Conservation (phyloP, 2,113 vertebrate genomes). For the Poecilia latipinna region DNA sequence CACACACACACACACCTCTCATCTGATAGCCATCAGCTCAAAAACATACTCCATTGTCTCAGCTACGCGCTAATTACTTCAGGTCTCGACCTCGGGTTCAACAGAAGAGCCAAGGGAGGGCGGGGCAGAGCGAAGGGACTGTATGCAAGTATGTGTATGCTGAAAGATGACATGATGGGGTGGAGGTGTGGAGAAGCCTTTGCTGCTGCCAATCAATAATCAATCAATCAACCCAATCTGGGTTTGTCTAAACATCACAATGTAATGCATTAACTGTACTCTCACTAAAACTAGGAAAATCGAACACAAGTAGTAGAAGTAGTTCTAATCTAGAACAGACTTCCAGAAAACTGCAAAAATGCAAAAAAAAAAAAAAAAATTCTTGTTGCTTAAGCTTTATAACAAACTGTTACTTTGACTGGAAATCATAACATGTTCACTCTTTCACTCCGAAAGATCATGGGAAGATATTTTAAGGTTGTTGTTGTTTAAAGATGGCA, state of each 20-base stretch:
- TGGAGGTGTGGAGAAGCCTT: constrained; percentile 48
- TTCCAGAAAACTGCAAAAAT: constrained; percentile 13
- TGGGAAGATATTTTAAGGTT: too few species aligned
- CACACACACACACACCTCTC: constrained; percentile 21
- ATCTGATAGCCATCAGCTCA: constrained; percentile 71
- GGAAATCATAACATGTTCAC: neutral
- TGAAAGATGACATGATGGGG: constrained; percentile 18
- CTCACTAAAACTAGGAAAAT: too few species aligned
- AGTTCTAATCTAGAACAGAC: too few species aligned
- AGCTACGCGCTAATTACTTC: constrained; percentile 74
- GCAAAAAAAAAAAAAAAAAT: too few species aligned
- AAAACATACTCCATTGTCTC: constrained; percentile 73
- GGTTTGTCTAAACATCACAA: constrained; percentile 40
- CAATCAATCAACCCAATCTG: constrained; percentile 22
- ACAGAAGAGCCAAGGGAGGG: constrained; percentile 25
- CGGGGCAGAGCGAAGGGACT: constrained; percentile 29
- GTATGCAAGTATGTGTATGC: constrained; percentile 20
- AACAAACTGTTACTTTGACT: neutral
- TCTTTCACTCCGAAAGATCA: neutral
- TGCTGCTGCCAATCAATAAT: constrained; percentile 72
- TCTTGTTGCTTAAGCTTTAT: neutral
- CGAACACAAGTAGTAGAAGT: too few species aligned
- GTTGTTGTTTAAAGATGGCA: too few species aligned
- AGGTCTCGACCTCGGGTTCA: constrained; percentile 70
- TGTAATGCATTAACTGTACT: constrained; percentile 25